Evolutionary conservation across 2,797 vertebrate genomes (phyloP), one percentile per base, ranked within the genome.

Genomic region (Ctenosaura bakeri): DNA sequence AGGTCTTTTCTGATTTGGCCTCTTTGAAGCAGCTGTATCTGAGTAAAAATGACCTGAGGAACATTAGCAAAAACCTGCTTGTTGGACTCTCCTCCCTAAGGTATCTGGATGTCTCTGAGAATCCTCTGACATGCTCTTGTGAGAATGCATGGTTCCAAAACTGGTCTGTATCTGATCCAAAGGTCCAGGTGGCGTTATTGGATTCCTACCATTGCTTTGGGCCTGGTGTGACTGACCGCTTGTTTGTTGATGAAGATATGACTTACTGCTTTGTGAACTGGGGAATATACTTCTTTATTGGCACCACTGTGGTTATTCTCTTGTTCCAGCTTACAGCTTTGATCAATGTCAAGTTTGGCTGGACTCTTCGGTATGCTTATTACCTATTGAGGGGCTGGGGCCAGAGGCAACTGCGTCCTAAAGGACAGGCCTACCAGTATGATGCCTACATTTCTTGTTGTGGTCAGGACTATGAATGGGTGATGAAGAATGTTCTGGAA

Each of bases 401-500:
- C 64, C 22, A 78, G 12, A 88, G 91, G 38, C 83, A 84, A 20
- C 74, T 86, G 32, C 59, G 16, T 6, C 88, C 56, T 16, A 81
- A 88, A 18, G 77, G 73, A 4, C 85, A 59, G n/a, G 38, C 69
- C 18, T 92, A 93, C 52, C 78, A 50, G 16, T 95, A 95, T 52
- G 95, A 95, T 38, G 95, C 95, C 32, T 95, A 92, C 8, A 87
- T 95, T 64, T 95, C 94, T 42, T 94, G 94, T 88, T 95, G 90
- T 73, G 62, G 90, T 24, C 81, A 94, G 52, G 95, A 95, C 69
- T 87, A 95, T 54, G 84, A 89, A 26, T 95, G 95, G 95, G 94
- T 94, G 52, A 50, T 88, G 5, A 84, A 85, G 3, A 89, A 91
- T 6, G 54, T 95, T 22, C 73, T 95, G 59, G 38, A 69, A 16